Evolutionary conservation across 2,113 vertebrate species (phyloP), one percentile per base, ranked within the genome.

Genomic region (Anolis sagrei): DNA sequence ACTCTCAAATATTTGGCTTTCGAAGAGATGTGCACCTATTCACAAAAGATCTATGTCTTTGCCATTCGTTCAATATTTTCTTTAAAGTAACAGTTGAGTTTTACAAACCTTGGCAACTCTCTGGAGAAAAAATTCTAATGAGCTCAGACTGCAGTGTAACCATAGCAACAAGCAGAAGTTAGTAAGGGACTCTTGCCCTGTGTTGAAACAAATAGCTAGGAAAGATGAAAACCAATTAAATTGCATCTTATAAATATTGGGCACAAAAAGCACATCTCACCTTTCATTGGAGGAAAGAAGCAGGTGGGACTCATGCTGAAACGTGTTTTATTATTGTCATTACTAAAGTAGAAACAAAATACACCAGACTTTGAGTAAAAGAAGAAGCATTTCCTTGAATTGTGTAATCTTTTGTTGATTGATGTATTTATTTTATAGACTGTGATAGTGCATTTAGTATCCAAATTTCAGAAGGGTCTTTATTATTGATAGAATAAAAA

Each of bases 191-290:
- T 82, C 78, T 89, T 81, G 79, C 74, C n/a, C 44, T 66, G 32
- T 82, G 85, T 85, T 85, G 62, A 54, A 64, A 73, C 64, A 82
- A 62, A 64, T 49, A 85, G 61, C 39, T 32, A 64, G n/a, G 58
- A 82, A 82, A 58, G 32, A 32, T 85, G 78, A 89, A 39, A 54
- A 18, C 27, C 44, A 79, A 32, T 80, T 80, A 88, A 81, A 70
- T 84, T 61, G 75, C 32, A 79, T 39, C 68, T 89, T 85, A 82
- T 89, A 82, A 88, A 82, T 51, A 79, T 73, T 54, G 82, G 51
- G 29, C 32, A 82, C 83, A 85, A 54, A 66, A 21, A 58, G 16
- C 3, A 62, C 3, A 74, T 49, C 29, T 58, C 62, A 82, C 32
- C 39, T 29, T 14, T 70, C 34, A 34, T 48, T 62, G 34, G 70